phyloP scores from a whole-genome alignment of 2,888 invertebrate genomes.

The Diadegma fenestrale region DNA sequence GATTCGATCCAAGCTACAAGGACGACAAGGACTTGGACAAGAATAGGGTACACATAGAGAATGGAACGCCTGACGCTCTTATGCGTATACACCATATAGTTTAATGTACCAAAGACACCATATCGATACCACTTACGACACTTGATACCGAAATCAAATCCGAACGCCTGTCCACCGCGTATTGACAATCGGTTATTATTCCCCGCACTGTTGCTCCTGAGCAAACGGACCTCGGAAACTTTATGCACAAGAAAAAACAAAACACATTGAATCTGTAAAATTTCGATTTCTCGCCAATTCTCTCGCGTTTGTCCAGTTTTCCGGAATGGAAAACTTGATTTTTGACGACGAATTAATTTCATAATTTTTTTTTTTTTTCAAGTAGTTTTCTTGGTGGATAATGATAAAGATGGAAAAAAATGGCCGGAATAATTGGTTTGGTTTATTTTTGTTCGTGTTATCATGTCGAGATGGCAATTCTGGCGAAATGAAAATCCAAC shows the following conservation, averaged over 20 bases:
- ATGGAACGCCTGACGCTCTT: conserved; percentile 20
- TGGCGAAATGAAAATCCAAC: conserved; percentile 31
- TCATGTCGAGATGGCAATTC: background rate
- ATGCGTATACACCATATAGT: conserved; percentile 4
- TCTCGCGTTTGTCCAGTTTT: background rate
- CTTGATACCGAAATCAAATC: conserved; percentile 54
- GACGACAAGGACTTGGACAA: conserved; percentile 6
- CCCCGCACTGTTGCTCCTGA: background rate
- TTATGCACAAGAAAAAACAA: background rate
- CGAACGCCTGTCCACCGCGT: conserved; percentile 22
- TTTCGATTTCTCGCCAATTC: background rate
- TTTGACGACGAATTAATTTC: background rate
- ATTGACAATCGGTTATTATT: conserved; percentile 8
- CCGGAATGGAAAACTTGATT: no score
- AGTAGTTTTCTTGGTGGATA: background rate
- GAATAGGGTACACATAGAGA: conserved; percentile 47
- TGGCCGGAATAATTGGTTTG: background rate
- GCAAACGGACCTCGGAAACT: background rate
- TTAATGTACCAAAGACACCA: conserved; percentile 25
- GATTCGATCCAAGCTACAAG: conserved; percentile 52
- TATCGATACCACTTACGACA: conserved; percentile 41
- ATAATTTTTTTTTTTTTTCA: background rate
- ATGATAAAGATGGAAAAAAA: background rate
- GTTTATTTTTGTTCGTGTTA: background rate
- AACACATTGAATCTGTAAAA: background rate